phyloP scores from a whole-genome alignment of 1,140 invertebrate genomes.

The Latrodectus geometricus region DNA sequence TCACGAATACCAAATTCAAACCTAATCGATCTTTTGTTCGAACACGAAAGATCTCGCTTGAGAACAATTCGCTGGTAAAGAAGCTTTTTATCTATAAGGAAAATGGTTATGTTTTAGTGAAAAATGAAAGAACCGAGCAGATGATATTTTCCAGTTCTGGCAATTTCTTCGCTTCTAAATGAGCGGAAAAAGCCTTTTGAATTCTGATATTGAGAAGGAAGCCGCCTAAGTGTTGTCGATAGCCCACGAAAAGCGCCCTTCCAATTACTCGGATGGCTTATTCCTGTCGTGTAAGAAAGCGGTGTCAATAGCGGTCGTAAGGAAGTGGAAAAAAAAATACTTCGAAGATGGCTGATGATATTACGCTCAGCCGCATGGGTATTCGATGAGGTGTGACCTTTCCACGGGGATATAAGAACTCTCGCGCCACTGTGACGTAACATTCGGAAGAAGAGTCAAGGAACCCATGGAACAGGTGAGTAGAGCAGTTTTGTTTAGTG shows the following conservation, averaged over 20 bases:
- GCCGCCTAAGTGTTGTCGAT: conserved; percentile 2
- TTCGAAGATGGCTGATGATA: background rate
- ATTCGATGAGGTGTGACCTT: conserved; percentile 45
- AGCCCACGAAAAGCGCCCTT: background rate
- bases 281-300: conserved; percentile 20
- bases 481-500: background rate
- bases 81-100: too few species aligned
- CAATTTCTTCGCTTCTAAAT: too few species aligned
- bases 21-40: too few species aligned
- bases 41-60: too few species aligned
- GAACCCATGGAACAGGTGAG: conserved; percentile 49
- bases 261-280: conserved; percentile 40
- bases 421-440: conserved; percentile 27
- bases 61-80: too few species aligned
- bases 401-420: conserved; percentile 28
- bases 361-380: conserved; percentile 3
- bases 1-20: too few species aligned
- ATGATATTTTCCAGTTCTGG: too few species aligned
- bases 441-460: conserved; percentile 30
- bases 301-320: conserved; percentile 12
- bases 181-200: too few species aligned
- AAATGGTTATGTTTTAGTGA: too few species aligned
- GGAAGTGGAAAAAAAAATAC: conserved; percentile 9
- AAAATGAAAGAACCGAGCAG: too few species aligned
- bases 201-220: background rate